A percentile compares a stretch with the other conserved stretches of the same genome.
Evolutionary conservation across 2,113 vertebrate genomes (phyloP).

Genomic region (Vicugna pacos): DNA sequence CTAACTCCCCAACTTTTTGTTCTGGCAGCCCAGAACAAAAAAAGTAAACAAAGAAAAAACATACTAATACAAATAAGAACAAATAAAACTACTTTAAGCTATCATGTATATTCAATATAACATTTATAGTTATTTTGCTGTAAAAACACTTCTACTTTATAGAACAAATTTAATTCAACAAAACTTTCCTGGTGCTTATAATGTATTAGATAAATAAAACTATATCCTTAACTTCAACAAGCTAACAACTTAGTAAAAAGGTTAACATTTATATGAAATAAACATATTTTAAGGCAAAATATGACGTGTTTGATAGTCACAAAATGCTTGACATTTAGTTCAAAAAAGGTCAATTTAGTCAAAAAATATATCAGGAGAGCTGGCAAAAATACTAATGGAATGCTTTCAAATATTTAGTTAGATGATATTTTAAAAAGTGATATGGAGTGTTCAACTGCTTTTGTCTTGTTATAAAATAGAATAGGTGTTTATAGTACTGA

Average conservation of each 20-base stretch:
- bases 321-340: conserved; percentile 33
- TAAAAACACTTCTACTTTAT: conserved; percentile 14
- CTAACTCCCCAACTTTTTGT: neutral
- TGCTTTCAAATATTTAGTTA: conserved; percentile 3
- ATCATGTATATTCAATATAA: conserved; percentile 7
- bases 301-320: neutral
- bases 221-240: conserved; percentile 1
- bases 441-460: neutral
- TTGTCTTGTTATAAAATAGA: conserved; percentile 22
- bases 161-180: neutral
- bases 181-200: neutral
- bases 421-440: neutral
- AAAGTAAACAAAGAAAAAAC: conserved; percentile 12
- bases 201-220: conserved; percentile 7
- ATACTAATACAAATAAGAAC: neutral
- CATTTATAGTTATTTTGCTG: conserved; percentile 9
- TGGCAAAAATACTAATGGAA: neutral
- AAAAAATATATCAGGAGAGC: neutral
- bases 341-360: neutral
- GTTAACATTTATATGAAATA: neutral
- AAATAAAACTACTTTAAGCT: conserved; percentile 27
- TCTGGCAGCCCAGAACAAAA: neutral
- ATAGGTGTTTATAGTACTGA: neutral
- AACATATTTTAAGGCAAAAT: neutral
- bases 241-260: neutral